Percentiles rank a stretch among this genome's conserved stretches.
phyloP scores from a whole-genome alignment of 2,888 invertebrate species.

The Lithophane leautieri region DNA sequence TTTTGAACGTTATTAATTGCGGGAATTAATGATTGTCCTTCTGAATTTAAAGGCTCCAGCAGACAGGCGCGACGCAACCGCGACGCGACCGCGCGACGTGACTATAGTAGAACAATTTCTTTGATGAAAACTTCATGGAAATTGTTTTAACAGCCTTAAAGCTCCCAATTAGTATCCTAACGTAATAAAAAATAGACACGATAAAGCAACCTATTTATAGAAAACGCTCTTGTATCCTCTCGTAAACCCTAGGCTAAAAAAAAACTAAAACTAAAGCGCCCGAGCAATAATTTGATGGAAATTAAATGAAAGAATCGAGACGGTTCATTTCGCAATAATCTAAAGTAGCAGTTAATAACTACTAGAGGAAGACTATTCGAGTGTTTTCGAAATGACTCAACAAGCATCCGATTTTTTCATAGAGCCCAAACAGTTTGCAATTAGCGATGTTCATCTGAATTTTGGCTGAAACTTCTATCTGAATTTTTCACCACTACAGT shows the following conservation, averaged over 20 bases:
- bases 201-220: not conserved
- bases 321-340: slow-evolving; percentile 1
- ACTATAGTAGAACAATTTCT: not conserved
- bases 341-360: slow-evolving; percentile 9
- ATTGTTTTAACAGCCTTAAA: not conserved
- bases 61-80: not conserved
- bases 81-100: not conserved
- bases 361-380: not conserved
- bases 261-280: not conserved
- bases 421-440: slow-evolving; percentile 15
- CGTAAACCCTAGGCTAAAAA: not conserved
- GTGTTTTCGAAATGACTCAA: slow-evolving; percentile 1
- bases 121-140: not conserved
- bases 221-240: not conserved
- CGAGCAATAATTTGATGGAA: slow-evolving; percentile 6
- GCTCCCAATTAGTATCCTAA: not conserved
- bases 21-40: too few species aligned
- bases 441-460: slow-evolving; percentile 11
- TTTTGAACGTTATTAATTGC: not conserved
- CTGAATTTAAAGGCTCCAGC: not conserved
- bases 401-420: slow-evolving; percentile 4
- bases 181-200: not conserved
- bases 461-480: slow-evolving; percentile 12
- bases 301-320: slow-evolving; percentile 12
- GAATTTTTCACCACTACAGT: not conserved